Evolutionary conservation across 2,113 vertebrate species (phyloP).

Genomic region (Pseudolaguvia tuberculata): DNA sequence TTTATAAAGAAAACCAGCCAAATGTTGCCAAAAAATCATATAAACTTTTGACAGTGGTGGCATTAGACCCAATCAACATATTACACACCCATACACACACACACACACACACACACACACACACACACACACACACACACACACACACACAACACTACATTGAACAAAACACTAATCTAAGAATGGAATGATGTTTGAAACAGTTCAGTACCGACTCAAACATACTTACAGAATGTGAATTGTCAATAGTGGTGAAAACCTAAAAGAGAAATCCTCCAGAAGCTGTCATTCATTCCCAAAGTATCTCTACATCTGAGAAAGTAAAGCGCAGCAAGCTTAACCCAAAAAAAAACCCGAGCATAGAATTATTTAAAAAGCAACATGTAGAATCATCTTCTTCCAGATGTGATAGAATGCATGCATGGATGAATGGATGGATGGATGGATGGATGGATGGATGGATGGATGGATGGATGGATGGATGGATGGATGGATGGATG

Average conservation of each 20-base stretch:
- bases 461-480: neutral
- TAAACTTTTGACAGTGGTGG: neutral
- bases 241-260: neutral
- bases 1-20: neutral
- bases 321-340: neutral
- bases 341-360: neutral
- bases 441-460: neutral
- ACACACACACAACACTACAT: neutral
- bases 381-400: neutral
- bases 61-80: neutral
- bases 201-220: neutral
- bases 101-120: too few species aligned
- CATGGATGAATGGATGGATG: too few species aligned
- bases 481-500: neutral
- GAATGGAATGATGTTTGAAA: neutral
- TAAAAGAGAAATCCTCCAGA: neutral
- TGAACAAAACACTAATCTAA: neutral
- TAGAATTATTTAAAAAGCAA: neutral
- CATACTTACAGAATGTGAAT: neutral
- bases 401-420: too few species aligned
- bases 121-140: too few species aligned
- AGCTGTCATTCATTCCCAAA: neutral
- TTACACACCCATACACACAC: too few species aligned
- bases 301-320: neutral
- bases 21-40: neutral